Percentiles rank a stretch among this genome's conserved stretches.
phyloP scores from a whole-genome alignment of 2,113 vertebrate genomes.

The Festucalex cinctus region DNA sequence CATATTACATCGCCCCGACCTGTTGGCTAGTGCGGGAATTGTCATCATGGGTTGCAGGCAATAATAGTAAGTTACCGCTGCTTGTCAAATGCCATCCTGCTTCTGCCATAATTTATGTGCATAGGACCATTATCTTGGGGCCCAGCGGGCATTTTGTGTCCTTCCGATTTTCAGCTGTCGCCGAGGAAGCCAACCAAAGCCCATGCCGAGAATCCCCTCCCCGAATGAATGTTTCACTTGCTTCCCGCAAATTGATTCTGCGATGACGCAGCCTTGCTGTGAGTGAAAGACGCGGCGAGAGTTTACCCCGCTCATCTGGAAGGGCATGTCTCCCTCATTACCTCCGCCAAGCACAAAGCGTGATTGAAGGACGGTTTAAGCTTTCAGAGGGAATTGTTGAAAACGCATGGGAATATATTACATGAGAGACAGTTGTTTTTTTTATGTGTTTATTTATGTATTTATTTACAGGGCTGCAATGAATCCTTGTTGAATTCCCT shows the following conservation, averaged over 20 bases:
- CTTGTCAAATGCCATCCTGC: conserved; percentile 59
- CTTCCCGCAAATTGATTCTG: conserved; percentile 34
- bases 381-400: no score
- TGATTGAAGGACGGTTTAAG: no score
- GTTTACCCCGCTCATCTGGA: conserved; percentile 50
- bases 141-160: conserved; percentile 52
- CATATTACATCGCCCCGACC: conserved; percentile 59
- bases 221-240: conserved; percentile 52
- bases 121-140: conserved; percentile 48
- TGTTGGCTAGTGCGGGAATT: conserved; percentile 59
- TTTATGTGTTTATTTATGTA: no score
- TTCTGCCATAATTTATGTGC: conserved; percentile 60
- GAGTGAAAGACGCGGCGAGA: conserved; percentile 20
- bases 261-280: conserved; percentile 20
- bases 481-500: no score
- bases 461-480: no score
- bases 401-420: no score
- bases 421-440: no score
- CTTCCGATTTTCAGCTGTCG: conserved; percentile 44
- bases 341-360: conserved; percentile 6
- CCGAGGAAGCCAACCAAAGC: conserved; percentile 33
- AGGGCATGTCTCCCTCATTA: conserved; percentile 59
- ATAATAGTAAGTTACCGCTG: conserved; percentile 67
- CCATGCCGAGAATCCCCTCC: conserved; percentile 25
- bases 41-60: conserved; percentile 58